phyloP scores from a whole-genome alignment of 2,113 vertebrate species.

The Tychaedon coryphoeus region DNA sequence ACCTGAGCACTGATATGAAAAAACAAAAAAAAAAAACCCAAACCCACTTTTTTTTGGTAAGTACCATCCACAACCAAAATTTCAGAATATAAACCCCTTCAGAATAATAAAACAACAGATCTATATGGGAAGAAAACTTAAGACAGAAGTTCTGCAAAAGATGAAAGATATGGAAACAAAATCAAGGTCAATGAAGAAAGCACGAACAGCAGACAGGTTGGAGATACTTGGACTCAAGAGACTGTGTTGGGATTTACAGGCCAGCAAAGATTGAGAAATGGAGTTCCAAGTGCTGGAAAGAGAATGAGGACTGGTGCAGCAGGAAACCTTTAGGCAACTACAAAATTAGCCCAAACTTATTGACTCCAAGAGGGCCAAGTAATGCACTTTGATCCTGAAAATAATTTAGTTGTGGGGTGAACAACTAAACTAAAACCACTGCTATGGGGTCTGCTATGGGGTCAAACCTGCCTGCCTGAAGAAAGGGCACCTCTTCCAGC shows the following conservation, averaged over 20 bases:
- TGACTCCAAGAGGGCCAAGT: background rate
- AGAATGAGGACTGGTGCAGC: background rate
- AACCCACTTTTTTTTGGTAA: background rate
- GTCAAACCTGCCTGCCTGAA: background rate
- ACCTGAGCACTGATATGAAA: background rate
- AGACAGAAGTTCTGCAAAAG: background rate
- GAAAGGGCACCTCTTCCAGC: background rate
- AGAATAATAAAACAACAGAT: background rate
- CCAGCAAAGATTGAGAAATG: background rate
- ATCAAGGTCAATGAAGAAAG: background rate
- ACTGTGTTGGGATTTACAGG: background rate
- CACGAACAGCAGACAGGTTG: background rate
- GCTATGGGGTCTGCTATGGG: background rate
- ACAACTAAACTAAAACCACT: no score
- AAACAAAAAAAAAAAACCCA: background rate
- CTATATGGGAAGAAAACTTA: background rate
- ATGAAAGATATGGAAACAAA: background rate
- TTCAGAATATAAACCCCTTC: background rate
- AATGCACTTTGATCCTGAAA: background rate
- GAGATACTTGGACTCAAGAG: background rate
- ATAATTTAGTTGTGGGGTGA: background rate
- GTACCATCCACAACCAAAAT: background rate
- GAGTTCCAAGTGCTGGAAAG: background rate
- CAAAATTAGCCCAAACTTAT: background rate
- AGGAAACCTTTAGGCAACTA: background rate